Evolutionary conservation across 1,140 invertebrate species (phyloP).

Genomic region (Euschistus heros): DNA sequence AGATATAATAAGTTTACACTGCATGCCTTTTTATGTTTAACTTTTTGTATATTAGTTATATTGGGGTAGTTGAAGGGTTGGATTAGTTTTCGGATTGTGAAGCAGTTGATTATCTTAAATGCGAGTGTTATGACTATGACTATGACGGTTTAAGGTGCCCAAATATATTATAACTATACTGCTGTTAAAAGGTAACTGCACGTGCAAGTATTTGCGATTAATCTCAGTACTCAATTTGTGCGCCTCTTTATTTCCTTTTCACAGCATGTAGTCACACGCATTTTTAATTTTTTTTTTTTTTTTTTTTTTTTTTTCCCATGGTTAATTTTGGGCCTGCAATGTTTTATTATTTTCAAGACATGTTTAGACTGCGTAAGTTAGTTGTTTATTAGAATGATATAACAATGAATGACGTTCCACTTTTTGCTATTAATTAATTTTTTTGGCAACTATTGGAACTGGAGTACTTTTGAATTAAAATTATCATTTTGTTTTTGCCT

Average conservation of each 20-base stretch:
- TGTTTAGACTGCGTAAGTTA: no score
- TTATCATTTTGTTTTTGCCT: conserved; percentile 18
- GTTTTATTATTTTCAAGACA: no score
- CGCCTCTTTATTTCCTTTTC: conserved; percentile 20
- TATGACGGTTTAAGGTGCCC: no score
- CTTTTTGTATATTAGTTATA: not conserved
- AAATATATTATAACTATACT: not conserved
- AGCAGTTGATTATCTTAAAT: not conserved
- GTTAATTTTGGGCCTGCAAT: conserved; percentile 11
- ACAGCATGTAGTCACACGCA: conserved; percentile 24
- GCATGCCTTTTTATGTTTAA: conserved; percentile 7
- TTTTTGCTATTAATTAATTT: no score
- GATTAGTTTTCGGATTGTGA: conserved; percentile 7
- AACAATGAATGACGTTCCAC: no score
- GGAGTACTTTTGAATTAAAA: no score
- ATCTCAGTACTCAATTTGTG: conserved; percentile 12
- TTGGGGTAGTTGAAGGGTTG: conserved; percentile 1
- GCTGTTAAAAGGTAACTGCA: conserved; percentile 17
- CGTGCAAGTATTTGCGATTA: conserved; percentile 18
- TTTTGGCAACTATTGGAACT: no score
- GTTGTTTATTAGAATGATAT: no score
- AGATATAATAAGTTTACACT: not conserved
- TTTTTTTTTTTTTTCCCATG: conserved; percentile 21
- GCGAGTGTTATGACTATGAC: not conserved
- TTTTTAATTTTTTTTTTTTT: conserved; percentile 23